These are phyloP conservation scores for Myotis yumanensis DNA, from an alignment of 2,113 vertebrate species.

Conservation along the genomic window DNA sequence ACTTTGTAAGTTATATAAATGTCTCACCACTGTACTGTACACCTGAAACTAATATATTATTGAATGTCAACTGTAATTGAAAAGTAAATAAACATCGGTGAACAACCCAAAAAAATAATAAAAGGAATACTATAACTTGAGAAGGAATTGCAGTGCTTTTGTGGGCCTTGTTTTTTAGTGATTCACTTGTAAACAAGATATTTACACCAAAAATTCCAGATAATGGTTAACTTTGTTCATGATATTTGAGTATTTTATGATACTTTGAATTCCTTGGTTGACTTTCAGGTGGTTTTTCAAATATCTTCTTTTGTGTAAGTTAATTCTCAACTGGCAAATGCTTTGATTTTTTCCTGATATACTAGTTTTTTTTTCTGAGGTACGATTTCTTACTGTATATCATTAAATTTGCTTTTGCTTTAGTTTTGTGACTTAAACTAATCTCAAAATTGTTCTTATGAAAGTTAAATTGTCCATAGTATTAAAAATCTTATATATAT, in stretches of 20 bases:
- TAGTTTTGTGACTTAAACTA: background rate
- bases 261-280: background rate
- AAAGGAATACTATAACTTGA: background rate
- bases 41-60: background rate
- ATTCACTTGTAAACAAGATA: background rate
- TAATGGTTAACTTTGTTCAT: conserved; percentile 13
- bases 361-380: background rate
- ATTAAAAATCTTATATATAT: background rate
- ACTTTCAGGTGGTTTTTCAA: background rate
- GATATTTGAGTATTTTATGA: conserved; percentile 10
- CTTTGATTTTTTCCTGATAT: background rate
- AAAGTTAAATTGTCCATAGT: background rate
- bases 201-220: background rate
- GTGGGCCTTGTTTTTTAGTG: background rate
- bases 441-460: conserved; percentile 13
- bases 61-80: background rate
- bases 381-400: background rate
- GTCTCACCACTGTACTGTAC: background rate
- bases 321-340: background rate
- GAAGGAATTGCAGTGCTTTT: conserved; percentile 3
- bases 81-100: background rate
- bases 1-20: background rate
- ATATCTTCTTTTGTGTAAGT: background rate
- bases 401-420: conserved; percentile 26
- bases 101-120: background rate